Evolutionary conservation across 2,888 invertebrate genomes (phyloP), one percentile per base, ranked within the genome.

Genomic region (Hemicrepidius hirtus): DNA sequence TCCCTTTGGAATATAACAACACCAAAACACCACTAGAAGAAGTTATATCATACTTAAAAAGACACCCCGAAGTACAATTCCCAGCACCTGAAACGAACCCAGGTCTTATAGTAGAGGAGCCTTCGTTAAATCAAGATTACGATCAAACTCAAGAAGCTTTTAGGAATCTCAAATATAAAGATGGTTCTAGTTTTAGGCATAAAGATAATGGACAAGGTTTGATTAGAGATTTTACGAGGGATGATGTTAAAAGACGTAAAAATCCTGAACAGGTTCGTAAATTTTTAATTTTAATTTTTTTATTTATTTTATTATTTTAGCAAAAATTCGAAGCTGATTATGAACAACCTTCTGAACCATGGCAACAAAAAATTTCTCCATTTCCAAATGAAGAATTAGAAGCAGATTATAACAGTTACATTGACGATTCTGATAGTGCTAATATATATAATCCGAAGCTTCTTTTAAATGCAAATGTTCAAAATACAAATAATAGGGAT

Each of bases 131-230:
- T 37, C 60, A 49, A 12, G 74, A 74, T 50, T 70, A 71, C 24
- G 66, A 70, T 12, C 70, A 66, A 63, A 50, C 1, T 24, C 50
- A 49, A 4, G 72, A 75, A 28, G 32, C 67, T 3, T 67, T 59
- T n/a, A 68, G 66, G 49, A 73, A 69, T 49, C 40, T 73, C 6
- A 79, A 79, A 72, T 77, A 77, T 24, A 77, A 78, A 70, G 77
- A 78, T 35, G 75, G 75, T 9, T 77, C 80, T 0, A 84, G 78
- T 78, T 86, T 86, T 75, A 77, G 86, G 37, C 86, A 86, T 66
- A 86, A 85, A 77, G 71, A 76, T 71, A 72, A 75, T 21, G 74
- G 74, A 10, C 70, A 71, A 46, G 70, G 70, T 12, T 63, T 74
- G 32, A 71, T 74, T n/a, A 16, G 63, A 3, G 74, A 74, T 32